Evolutionary conservation across 1,140 invertebrate genomes (phyloP).

Genomic region (Physella acuta): DNA sequence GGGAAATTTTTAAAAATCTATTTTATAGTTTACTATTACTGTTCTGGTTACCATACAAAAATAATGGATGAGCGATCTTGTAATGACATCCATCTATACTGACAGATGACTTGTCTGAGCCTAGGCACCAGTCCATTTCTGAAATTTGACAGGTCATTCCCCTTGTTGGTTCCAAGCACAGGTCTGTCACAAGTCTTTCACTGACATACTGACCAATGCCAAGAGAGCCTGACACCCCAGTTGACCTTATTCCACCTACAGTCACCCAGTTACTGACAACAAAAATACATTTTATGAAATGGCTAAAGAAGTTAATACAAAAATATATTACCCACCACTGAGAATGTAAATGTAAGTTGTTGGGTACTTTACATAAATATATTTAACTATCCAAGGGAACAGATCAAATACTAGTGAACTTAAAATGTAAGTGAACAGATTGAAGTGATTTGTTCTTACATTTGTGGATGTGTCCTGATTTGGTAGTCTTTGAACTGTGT

Average conservation of each 20-base stretch:
- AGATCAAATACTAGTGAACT: too few relatives aligned
- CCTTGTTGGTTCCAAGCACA: background rate
- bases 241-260: constrained; percentile 48
- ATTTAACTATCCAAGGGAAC: too few relatives aligned
- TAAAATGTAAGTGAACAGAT: too few relatives aligned
- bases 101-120: background rate
- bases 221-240: constrained; percentile 43
- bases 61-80: background rate
- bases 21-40: background rate
- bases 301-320: background rate
- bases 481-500: constrained; percentile 42
- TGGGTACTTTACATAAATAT: too few relatives aligned
- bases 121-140: background rate
- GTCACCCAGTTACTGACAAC: constrained; percentile 42
- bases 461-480: constrained; percentile 27
- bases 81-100: constrained; percentile 9
- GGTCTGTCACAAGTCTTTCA: constrained; percentile 3
- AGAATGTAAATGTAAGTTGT: too few relatives aligned
- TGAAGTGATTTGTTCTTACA: constrained; percentile 22
- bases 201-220: constrained; percentile 39
- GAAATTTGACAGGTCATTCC: background rate
- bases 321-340: too few relatives aligned
- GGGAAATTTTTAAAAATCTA: too few relatives aligned
- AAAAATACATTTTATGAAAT: background rate
- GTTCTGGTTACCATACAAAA: constrained; percentile 4